A percentile compares a stretch with the other conserved stretches of the same genome.
phyloP scores from a whole-genome alignment of 2,797 vertebrate genomes.

The Ceryle rudis region DNA sequence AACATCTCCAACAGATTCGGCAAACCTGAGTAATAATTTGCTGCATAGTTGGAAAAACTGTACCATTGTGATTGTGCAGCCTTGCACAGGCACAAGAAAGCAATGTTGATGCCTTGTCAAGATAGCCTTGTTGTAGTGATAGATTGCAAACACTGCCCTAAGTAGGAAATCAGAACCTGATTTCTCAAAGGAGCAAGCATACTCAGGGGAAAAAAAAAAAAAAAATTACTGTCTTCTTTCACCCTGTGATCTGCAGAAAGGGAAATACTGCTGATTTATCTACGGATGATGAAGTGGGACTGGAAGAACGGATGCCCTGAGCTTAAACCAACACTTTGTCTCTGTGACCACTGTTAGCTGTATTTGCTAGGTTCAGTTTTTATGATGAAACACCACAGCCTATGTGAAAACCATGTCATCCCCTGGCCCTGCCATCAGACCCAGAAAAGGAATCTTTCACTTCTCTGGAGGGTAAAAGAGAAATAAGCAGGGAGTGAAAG shows the following conservation, averaged over 20 bases:
- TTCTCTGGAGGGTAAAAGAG: background rate
- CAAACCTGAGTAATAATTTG: background rate
- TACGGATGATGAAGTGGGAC: background rate
- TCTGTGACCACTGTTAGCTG: background rate
- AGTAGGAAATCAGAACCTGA: background rate
- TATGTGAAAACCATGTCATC: background rate
- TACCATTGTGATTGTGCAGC: background rate
- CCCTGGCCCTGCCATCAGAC: background rate
- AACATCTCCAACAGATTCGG: background rate
- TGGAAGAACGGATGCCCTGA: background rate
- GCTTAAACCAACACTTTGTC: background rate
- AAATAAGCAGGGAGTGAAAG: background rate
- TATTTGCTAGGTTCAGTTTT: background rate
- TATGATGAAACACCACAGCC: background rate
- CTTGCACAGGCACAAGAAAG: background rate
- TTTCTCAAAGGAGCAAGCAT: slow-evolving; percentile 36
- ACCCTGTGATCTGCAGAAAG: background rate
- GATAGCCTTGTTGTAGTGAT: background rate
- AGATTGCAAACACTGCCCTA: background rate
- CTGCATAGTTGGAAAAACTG: background rate
- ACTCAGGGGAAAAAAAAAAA: background rate
- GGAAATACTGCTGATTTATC: background rate
- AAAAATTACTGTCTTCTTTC: background rate
- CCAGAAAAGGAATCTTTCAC: background rate
- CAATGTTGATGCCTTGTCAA: background rate